phyloP scores from a whole-genome alignment of 2,888 invertebrate species.

The Teinopalpus imperialis region DNA sequence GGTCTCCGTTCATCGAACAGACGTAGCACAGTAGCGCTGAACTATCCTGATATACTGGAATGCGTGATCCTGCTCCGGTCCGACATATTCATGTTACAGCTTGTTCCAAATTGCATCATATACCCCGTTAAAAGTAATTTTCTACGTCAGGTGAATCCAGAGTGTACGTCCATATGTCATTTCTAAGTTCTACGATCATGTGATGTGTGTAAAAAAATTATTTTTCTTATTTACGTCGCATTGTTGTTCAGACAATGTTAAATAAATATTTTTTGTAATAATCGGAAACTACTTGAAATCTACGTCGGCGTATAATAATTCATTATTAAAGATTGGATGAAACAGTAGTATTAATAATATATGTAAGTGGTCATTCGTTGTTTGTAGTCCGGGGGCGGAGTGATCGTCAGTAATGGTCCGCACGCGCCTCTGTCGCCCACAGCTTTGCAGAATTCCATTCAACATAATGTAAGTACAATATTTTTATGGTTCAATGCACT shows the following conservation, averaged over 20 bases:
- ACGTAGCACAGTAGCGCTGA: no score
- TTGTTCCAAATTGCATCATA: no score
- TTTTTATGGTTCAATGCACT: no score
- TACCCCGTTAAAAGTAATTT: no score
- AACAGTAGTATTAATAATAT: background rate
- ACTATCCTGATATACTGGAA: no score
- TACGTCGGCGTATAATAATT: background rate
- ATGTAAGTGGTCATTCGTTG: constrained; percentile 29
- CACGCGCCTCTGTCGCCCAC: constrained; percentile 77
- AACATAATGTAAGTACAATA: constrained; percentile 75
- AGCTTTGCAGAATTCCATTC: constrained; percentile 71
- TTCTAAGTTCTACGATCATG: constrained; percentile 2
- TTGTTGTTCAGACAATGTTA: constrained; percentile 13
- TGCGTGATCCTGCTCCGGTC: no score
- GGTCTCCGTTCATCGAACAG: no score
- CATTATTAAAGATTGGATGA: background rate
- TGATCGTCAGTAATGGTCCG: constrained; percentile 73
- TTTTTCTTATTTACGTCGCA: constrained; percentile 15
- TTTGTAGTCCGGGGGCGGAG: constrained; percentile 70
- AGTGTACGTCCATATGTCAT: no score
- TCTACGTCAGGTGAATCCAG: no score
- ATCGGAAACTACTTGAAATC: background rate
- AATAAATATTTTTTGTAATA: constrained; percentile 10
- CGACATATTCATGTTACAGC: no score
- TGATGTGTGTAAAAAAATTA: no score